These are phyloP conservation scores for Dermatophagoides farinae DNA, from an alignment of 1,140 invertebrate genomes.

Conservation along the genomic window DNA sequence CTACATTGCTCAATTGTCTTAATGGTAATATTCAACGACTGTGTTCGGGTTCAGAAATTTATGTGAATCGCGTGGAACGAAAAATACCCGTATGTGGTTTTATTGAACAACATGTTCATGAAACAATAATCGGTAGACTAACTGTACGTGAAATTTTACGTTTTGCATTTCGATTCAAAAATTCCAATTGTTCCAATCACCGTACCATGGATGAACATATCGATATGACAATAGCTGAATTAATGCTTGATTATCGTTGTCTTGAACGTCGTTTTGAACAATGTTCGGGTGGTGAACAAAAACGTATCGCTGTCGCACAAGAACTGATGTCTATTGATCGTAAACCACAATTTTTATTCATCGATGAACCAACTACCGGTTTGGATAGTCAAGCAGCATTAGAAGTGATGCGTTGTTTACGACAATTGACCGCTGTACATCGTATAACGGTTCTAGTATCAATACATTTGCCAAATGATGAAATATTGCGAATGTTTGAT, in stretches of 20 bases:
- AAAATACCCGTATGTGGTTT: background rate
- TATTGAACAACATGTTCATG: slow-evolving; percentile 6
- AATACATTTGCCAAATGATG: slow-evolving; percentile 10
- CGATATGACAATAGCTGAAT: background rate
- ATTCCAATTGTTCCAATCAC: background rate
- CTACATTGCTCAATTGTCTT: slow-evolving; percentile 9
- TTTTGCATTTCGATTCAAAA: slow-evolving; percentile 69
- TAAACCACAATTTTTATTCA: slow-evolving; percentile 52
- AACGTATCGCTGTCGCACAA: slow-evolving; percentile 1
- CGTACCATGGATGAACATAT: background rate
- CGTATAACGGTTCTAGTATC: slow-evolving; percentile 5
- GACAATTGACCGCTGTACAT: background rate
- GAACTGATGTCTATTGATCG: slow-evolving; percentile 42
- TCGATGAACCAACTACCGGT: slow-evolving; percentile 52
- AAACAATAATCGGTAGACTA: background rate
- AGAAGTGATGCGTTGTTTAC: background rate
- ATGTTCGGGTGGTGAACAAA: background rate
- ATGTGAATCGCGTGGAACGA: background rate
- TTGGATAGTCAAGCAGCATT: background rate
- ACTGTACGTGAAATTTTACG: slow-evolving; percentile 51
- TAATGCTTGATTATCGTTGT: slow-evolving; percentile 37
- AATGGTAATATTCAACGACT: background rate
- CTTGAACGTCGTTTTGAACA: background rate
- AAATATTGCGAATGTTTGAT: slow-evolving; percentile 5
- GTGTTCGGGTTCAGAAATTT: background rate